Conservation (phyloP, 2,888 invertebrate genomes). For the Aleiodes alternator region DNA sequence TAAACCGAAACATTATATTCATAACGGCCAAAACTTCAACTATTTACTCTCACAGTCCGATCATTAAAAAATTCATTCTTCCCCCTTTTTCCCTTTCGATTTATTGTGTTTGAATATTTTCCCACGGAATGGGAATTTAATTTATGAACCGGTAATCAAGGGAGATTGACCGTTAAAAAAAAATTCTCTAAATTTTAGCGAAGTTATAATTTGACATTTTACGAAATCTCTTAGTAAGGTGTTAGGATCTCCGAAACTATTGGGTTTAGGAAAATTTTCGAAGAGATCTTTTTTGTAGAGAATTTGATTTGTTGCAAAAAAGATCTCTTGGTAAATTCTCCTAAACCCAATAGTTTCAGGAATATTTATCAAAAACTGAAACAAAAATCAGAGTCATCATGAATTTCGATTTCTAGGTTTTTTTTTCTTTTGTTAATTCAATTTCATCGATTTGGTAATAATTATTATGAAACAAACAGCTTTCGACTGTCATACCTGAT, state of each 20-base stretch:
- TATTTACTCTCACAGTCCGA: constrained; percentile 39
- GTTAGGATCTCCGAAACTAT: too few species aligned
- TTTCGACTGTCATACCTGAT: background rate
- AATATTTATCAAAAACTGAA: too few species aligned
- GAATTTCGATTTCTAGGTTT: background rate
- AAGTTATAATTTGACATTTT: too few species aligned
- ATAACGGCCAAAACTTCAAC: constrained; percentile 35
- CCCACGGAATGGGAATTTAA: constrained; percentile 28
- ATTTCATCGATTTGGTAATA: background rate
- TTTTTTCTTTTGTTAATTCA: background rate
- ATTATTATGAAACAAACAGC: background rate
- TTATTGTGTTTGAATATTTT: constrained; percentile 14
- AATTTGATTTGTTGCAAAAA: too few species aligned
- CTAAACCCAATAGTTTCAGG: too few species aligned
- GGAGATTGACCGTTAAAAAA: too few species aligned
- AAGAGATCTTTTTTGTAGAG: too few species aligned
- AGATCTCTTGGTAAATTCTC: too few species aligned
- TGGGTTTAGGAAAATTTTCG: too few species aligned
- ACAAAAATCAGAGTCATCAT: background rate
- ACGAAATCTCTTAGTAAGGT: too few species aligned
- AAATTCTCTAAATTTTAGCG: too few species aligned
- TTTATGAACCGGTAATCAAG: background rate
- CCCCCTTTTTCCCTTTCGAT: constrained; percentile 2
- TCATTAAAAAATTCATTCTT: constrained; percentile 27
- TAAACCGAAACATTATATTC: constrained; percentile 17